Evolutionary conservation across 2,797 vertebrate genomes (phyloP).

Genomic region (Gallinago stenura): DNA sequence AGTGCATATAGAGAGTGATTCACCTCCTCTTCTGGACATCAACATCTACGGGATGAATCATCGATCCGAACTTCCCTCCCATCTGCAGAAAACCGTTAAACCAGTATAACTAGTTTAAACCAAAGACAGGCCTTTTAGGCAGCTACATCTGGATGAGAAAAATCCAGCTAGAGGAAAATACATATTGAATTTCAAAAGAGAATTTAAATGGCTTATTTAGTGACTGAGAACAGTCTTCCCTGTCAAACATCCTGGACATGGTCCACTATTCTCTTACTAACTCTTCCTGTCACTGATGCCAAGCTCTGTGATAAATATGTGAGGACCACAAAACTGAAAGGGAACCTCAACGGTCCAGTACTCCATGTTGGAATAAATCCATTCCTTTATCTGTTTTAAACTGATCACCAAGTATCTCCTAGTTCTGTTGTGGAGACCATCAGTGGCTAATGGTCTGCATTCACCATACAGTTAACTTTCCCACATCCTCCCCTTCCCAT

Average conservation of each 20-base stretch:
- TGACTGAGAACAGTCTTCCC: neutral
- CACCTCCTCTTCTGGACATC: constrained; percentile 6
- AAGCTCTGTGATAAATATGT: neutral
- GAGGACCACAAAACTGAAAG: neutral
- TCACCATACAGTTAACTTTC: neutral
- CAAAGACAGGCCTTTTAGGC: neutral
- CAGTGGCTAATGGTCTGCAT: neutral
- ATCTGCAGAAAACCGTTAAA: neutral
- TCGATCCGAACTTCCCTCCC: neutral
- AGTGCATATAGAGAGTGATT: neutral
- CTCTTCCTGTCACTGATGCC: neutral
- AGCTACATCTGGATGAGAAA: neutral
- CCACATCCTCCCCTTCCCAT: neutral
- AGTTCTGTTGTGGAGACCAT: neutral
- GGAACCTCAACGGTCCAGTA: neutral
- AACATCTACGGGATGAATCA: neutral
- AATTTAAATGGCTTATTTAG: neutral
- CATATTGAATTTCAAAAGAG: neutral
- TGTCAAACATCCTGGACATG: neutral
- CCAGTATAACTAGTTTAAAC: neutral
- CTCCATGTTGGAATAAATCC: neutral
- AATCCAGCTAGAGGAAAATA: neutral
- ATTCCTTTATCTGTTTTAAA: neutral
- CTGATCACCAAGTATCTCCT: neutral
- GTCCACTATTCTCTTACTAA: neutral